Percentiles rank a stretch among this genome's conserved stretches.
These are phyloP conservation scores for Sapajus apella DNA, from an alignment of 2,113 vertebrate genomes.

Conservation along the genomic window DNA sequence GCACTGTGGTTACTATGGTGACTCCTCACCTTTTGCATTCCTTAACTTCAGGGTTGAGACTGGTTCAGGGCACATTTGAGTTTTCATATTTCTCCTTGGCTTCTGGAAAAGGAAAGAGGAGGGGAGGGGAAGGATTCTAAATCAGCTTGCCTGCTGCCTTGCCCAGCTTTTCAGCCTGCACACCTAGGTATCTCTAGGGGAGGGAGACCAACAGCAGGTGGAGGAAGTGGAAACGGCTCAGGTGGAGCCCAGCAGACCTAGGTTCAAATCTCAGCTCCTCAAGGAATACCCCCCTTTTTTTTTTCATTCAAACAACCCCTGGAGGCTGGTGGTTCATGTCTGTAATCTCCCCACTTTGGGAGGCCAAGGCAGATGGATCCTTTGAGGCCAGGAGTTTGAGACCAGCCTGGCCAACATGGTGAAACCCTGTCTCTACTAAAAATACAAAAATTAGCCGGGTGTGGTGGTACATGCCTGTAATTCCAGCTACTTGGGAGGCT, in stretches of 20 bases:
- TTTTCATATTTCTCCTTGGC: slow-evolving; percentile 51
- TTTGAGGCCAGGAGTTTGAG: too few species aligned
- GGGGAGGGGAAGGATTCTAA: background rate
- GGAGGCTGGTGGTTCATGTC: too few species aligned
- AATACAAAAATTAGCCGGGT: too few species aligned
- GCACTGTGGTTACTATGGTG: slow-evolving; percentile 61
- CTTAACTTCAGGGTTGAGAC: slow-evolving; percentile 54
- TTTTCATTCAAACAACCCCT: background rate
- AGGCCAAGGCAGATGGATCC: too few species aligned
- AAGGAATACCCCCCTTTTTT: background rate
- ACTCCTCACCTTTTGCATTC: slow-evolving; percentile 71
- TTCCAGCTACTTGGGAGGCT: too few species aligned
- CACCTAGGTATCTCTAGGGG: background rate
- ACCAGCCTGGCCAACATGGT: too few species aligned
- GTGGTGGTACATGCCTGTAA: too few species aligned
- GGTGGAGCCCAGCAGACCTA: background rate
- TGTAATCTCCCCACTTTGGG: too few species aligned
- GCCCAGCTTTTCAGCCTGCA: background rate
- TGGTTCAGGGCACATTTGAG: background rate
- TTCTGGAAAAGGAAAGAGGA: slow-evolving; percentile 11
- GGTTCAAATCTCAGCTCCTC: slow-evolving; percentile 35
- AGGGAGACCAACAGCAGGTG: background rate
- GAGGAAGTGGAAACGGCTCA: background rate
- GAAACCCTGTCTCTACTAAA: too few species aligned
- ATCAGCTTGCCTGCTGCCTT: background rate